Evolutionary conservation across 2,113 vertebrate species (phyloP).

Genomic region (Datnioides undecimradiatus): DNA sequence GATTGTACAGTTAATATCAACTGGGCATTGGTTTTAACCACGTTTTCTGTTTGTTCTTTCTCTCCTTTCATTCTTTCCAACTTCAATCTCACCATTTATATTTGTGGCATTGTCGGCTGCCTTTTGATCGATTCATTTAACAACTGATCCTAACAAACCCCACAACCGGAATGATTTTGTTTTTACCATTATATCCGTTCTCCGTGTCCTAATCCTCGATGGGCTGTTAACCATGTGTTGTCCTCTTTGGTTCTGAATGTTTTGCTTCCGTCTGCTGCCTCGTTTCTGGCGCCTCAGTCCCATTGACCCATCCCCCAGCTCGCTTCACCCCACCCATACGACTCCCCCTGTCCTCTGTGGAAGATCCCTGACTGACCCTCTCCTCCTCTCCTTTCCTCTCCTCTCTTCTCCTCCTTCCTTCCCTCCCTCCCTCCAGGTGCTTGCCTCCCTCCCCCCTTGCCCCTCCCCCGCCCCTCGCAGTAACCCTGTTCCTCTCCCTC

Average conservation of each 20-base stretch:
- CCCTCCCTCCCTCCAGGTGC: conserved; percentile 67
- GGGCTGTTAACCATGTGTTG: conserved; percentile 26
- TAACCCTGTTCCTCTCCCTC: conserved; percentile 85
- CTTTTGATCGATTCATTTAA: conserved; percentile 55
- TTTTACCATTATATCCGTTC: conserved; percentile 28
- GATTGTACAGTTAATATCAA: conserved; percentile 41
- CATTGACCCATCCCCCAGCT: conserved; percentile 68
- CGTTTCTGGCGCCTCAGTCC: conserved; percentile 61
- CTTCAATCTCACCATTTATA: conserved; percentile 68
- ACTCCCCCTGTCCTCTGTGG: conserved; percentile 44
- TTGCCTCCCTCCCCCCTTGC: conserved; percentile 74
- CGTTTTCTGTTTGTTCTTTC: conserved; percentile 77
- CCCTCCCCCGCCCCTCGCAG: conserved; percentile 65
- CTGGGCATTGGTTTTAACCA: conserved; percentile 69
- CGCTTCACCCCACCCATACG: conserved; percentile 61
- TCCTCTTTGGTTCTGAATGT: conserved; percentile 43
- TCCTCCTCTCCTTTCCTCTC: conserved; percentile 60
- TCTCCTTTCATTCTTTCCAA: conserved; percentile 77
- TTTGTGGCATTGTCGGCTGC: conserved; percentile 65
- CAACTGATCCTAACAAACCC: conserved; percentile 41
- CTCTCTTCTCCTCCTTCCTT: conserved; percentile 29
- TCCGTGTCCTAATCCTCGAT: conserved; percentile 9
- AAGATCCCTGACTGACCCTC: conserved; percentile 79
- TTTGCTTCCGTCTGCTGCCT: conserved; percentile 52
- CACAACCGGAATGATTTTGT: conserved; percentile 60